phyloP scores from a whole-genome alignment of 1,140 invertebrate genomes.

The Drosophila subpulchrella region DNA sequence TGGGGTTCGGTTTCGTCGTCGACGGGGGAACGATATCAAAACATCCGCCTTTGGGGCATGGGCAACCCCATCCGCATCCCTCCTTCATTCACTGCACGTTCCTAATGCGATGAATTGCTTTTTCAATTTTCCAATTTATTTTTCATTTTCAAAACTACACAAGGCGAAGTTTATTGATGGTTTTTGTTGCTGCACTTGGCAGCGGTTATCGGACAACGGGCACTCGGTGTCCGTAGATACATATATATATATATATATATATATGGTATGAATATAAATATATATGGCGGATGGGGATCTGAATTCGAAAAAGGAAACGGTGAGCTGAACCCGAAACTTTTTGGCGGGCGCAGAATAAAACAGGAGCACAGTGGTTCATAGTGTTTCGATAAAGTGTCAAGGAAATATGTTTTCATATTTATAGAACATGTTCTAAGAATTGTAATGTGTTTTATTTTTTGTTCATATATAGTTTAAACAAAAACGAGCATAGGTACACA shows the following conservation, averaged over 20 bases:
- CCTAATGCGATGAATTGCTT: constrained; percentile 78
- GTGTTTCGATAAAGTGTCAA: no score
- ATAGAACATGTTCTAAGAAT: no score
- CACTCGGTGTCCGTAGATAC: constrained; percentile 4
- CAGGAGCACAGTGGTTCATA: background rate
- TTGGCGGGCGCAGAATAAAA: background rate
- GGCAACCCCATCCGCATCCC: background rate
- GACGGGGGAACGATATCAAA: constrained; percentile 15
- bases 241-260: constrained; percentile 4
- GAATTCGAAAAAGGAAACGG: constrained; percentile 2
- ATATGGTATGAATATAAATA: constrained; percentile 2
- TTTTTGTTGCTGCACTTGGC: constrained; percentile 37
- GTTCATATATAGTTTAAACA: no score
- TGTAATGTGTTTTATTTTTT: no score
- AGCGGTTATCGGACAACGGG: constrained; percentile 9
- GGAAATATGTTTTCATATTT: no score
- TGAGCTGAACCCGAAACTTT: constrained; percentile 1
- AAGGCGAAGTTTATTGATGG: constrained; percentile 54
- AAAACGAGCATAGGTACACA: no score
- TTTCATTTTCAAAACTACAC: constrained; percentile 64
- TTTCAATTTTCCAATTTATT: constrained; percentile 81
- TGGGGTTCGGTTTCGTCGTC: background rate
- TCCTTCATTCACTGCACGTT: constrained; percentile 65
- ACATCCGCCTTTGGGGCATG: background rate
- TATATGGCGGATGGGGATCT: background rate